Base-by-base conservation (phyloP, 1,140 invertebrate genomes). In the Lordiphosa clarofinis region DNA sequence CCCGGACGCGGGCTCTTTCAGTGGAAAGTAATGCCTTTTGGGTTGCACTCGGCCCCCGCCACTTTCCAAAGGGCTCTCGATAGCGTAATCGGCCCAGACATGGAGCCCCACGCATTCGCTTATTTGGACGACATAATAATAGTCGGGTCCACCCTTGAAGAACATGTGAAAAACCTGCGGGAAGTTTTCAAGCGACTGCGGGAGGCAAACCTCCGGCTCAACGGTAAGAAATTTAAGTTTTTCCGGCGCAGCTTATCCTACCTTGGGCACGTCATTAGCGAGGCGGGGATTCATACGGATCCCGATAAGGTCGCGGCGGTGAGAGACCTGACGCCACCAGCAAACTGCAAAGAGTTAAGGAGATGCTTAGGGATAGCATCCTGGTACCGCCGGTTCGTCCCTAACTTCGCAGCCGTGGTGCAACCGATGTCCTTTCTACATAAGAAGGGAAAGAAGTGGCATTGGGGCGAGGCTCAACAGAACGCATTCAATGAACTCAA, bases 381-480 rank as follows among this genome's bases (percentile, higher is more conserved):
- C 0, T 42, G 39, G 39, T 42, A 15, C 12, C 59, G 89, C 4
- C 52, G 74, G 4, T 90, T 89, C 49, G 78, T 90, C 21, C 40
- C 46, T 0, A 47, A 78, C 8, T 90, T 88, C 53, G 50, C 82
- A 0, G 49, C 56, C 11, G 44, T 84, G 1, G 49, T 76, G 0
- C 64, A 81, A 39, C 88, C 89, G 0, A 52, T 91, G 6, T 82
- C 58, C 37, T 11, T 58, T 8, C 46, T 88, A 8, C 15, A 61
- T 4, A 60, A 47, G 7, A 78, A 87, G 15, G 49, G 56, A 33
- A 33, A 6, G 35, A 58, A 59, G 12, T 74, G 37, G 28, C 12
- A 58, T 1, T 87, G 76, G 84, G 13, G 35, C 6, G 13, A 19
- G 2, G 21, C 21, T 5, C 21, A 15, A 7, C 37, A 19, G 10